A percentile compares a stretch with the other conserved stretches of the same genome.
Conservation (phyloP, 2,113 vertebrate species). For the Craseonycteris thonglongyai region DNA sequence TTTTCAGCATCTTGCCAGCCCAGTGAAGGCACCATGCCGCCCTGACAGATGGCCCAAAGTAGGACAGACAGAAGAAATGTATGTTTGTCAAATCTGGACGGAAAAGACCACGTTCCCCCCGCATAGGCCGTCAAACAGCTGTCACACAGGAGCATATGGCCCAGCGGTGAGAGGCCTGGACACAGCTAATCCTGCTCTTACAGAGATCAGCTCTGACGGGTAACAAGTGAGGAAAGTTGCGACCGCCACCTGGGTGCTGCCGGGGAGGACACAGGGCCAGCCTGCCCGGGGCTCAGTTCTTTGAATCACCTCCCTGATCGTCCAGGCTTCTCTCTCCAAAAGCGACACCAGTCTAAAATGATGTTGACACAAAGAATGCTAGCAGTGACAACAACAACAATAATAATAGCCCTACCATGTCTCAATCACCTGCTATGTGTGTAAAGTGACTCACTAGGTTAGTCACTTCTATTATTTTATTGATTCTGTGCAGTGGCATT, state of each 20-base stretch:
- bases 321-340: background rate
- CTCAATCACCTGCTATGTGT: background rate
- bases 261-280: background rate
- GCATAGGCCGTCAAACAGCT: conserved; percentile 53
- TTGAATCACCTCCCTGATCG: background rate
- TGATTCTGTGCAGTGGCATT: background rate
- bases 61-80: conserved; percentile 54
- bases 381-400: background rate
- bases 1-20: background rate
- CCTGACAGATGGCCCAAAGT: conserved; percentile 56
- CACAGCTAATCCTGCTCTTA: conserved; percentile 38
- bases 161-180: conserved; percentile 19
- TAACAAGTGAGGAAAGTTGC: background rate
- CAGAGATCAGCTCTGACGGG: conserved; percentile 24
- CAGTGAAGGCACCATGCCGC: background rate
- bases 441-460: background rate
- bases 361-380: background rate
- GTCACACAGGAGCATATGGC: conserved; percentile 54
- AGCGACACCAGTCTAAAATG: background rate
- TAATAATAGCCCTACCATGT: background rate
- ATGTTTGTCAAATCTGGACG: conserved; percentile 49
- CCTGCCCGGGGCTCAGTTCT: accelerated
- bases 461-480: background rate
- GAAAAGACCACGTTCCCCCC: background rate
- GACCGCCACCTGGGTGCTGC: background rate